Conservation (phyloP, 1,140 invertebrate genomes). For the Lasaia peninsularis region DNA sequence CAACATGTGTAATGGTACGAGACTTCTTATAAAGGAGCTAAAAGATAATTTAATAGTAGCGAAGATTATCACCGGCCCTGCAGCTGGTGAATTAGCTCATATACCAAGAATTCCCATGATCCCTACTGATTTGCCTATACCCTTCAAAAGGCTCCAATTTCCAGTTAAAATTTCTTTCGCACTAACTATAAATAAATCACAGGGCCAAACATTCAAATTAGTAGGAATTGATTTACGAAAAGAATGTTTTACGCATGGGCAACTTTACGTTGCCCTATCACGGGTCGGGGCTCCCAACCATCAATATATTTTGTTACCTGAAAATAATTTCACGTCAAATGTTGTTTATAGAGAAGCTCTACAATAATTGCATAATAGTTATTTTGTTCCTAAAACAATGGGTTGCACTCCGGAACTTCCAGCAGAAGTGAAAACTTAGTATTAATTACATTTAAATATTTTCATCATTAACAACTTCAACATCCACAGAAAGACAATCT, state of each 20-base stretch:
- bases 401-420: neutral
- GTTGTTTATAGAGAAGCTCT: slow-evolving; percentile 14
- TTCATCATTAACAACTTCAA: too few species aligned
- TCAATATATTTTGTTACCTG: slow-evolving; percentile 12
- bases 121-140: slow-evolving; percentile 36
- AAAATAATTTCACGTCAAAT: slow-evolving; percentile 14
- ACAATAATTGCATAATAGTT: neutral
- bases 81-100: slow-evolving; percentile 32
- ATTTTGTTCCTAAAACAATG: neutral
- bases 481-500: neutral
- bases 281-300: slow-evolving; percentile 9
- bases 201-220: slow-evolving; percentile 20
- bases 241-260: slow-evolving; percentile 29
- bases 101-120: slow-evolving; percentile 46
- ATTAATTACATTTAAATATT: too few species aligned
- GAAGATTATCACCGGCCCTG: slow-evolving; percentile 38
- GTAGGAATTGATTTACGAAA: slow-evolving; percentile 25
- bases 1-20: slow-evolving; percentile 56
- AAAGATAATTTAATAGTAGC: slow-evolving; percentile 51
- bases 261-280: slow-evolving; percentile 20
- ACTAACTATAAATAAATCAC: slow-evolving; percentile 30
- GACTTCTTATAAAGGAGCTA: slow-evolving; percentile 42
- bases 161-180: slow-evolving; percentile 26
- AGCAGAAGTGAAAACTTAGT: neutral
- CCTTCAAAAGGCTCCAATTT: slow-evolving; percentile 30